Conservation (phyloP, 2,888 invertebrate species). For the Troglohyphantes excavatus region DNA sequence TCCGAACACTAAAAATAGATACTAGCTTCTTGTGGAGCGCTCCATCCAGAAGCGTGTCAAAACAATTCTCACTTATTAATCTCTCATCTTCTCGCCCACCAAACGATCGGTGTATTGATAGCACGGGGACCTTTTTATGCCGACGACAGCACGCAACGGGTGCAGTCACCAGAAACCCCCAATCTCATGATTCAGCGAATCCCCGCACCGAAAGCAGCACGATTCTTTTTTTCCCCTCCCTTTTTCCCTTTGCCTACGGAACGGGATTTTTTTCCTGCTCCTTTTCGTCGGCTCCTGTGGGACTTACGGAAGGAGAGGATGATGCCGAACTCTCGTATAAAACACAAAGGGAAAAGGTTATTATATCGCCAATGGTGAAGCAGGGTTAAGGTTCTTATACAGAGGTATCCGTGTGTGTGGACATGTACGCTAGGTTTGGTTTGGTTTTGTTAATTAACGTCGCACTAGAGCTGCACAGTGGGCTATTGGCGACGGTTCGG, state of each 20-base stretch:
- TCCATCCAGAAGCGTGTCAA: background rate
- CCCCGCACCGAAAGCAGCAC: background rate
- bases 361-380: slow-evolving; percentile 4
- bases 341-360: slow-evolving; percentile 38
- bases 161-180: slow-evolving; percentile 43
- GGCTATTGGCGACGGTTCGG: too few species aligned
- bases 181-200: slow-evolving; percentile 45
- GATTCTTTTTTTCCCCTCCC: slow-evolving; percentile 8
- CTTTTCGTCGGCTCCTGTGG: slow-evolving; percentile 18
- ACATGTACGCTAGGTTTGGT: too few species aligned
- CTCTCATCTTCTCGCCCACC: background rate
- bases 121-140: slow-evolving; percentile 30
- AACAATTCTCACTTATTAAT: slow-evolving; percentile 22
- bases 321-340: too few species aligned
- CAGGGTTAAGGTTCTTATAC: too few species aligned
- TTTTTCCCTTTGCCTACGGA: background rate
- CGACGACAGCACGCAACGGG: slow-evolving; percentile 36
- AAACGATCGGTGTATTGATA: slow-evolving; percentile 27
- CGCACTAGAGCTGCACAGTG: too few species aligned
- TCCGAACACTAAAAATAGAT: too few species aligned
- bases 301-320: slow-evolving; percentile 1
- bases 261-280: background rate
- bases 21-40: too few species aligned
- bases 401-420: too few species aligned
- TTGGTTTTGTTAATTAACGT: too few species aligned